A percentile compares a stretch with the other conserved stretches of the same genome.
phyloP scores from a whole-genome alignment of 2,113 vertebrate genomes.

The Pseudorectes ferrugineus region DNA sequence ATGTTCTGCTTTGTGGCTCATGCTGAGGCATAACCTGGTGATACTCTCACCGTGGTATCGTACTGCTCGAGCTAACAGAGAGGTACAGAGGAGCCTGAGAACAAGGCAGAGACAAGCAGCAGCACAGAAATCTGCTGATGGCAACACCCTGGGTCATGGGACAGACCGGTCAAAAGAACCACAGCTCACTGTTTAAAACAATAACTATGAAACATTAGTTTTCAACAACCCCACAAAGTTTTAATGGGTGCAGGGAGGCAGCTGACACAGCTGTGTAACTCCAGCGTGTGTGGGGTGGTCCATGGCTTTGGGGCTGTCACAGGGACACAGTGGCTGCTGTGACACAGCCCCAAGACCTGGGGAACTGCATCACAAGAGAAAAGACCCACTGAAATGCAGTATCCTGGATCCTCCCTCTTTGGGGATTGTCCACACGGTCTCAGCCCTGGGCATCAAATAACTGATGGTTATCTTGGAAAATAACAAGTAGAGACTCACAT shows the following conservation, averaged over 20 bases:
- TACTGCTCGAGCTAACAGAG: neutral
- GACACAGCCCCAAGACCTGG: neutral
- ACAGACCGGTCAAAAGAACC: neutral
- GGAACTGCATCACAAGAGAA: neutral
- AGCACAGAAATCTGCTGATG: neutral
- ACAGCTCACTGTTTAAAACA: neutral
- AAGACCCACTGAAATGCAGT: neutral
- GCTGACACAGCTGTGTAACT: neutral
- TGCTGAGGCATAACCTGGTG: neutral
- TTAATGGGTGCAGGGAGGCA: neutral
- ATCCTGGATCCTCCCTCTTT: neutral
- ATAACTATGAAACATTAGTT: neutral
- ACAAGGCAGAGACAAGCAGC: neutral
- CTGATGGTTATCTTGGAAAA: neutral
- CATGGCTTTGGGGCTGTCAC: neutral
- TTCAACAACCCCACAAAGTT: neutral
- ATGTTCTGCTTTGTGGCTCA: accelerated
- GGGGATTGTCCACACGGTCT: neutral
- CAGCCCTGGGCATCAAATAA: neutral
- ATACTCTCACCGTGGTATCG: accelerated
- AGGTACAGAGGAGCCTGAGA: neutral
- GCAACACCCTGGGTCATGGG: accelerated
- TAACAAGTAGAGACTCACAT: neutral
- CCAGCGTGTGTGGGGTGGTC: no score
- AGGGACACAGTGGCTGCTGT: neutral